Conservation (phyloP, 1,140 invertebrate species). For the Heliconius hermathena region DNA sequence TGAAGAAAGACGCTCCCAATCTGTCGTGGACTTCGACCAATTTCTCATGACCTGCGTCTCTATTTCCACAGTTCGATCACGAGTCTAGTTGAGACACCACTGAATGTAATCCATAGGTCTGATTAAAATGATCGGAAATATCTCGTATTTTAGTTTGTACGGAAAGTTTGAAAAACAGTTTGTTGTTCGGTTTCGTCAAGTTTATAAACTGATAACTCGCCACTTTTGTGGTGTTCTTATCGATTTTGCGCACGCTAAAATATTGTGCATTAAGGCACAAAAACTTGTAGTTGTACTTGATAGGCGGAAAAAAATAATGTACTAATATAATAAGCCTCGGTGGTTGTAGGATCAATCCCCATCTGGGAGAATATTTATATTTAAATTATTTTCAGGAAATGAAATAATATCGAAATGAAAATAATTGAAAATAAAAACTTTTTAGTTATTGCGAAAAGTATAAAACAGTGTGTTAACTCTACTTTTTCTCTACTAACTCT, state of each 20-base stretch:
- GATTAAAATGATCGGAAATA: slow-evolving; percentile 2
- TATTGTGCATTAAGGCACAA: no score
- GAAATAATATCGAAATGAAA: no score
- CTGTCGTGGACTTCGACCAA: background rate
- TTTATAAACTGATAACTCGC: background rate
- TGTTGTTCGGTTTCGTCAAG: background rate
- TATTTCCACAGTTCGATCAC: background rate
- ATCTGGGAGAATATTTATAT: no score
- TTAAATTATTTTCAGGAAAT: no score
- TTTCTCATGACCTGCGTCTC: background rate
- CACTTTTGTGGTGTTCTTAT: background rate
- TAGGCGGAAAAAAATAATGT: no score
- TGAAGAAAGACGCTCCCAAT: background rate
- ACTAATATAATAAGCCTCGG: no score
- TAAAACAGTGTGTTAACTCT: no score
- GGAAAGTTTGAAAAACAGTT: background rate
- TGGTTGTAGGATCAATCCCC: no score
- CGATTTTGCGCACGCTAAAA: background rate
- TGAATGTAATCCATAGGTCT: background rate
- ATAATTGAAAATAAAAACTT: no score
- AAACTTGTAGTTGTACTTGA: no score
- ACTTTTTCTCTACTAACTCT: no score
- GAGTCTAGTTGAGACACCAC: background rate
- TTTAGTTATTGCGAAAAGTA: no score
- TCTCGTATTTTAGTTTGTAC: background rate